These are phyloP conservation scores for Enteromius anoplus DNA, from an alignment of 2,797 vertebrate genomes.

Conservation along the genomic window DNA sequence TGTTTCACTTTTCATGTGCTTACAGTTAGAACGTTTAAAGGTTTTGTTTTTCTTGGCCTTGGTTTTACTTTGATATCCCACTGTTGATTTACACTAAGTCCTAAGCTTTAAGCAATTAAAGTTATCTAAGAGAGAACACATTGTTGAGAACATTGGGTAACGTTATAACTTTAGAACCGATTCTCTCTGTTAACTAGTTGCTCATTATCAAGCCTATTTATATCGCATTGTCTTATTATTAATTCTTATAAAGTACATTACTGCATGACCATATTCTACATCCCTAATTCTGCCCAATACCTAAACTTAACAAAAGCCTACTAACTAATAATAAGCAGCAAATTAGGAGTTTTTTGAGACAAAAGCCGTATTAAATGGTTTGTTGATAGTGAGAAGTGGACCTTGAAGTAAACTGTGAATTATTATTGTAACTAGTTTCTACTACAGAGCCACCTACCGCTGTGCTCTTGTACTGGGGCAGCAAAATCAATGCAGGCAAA, in stretches of 20 bases:
- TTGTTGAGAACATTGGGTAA: background rate
- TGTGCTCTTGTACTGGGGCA: background rate
- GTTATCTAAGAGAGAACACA: background rate
- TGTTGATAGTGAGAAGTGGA: background rate
- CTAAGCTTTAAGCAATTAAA: background rate
- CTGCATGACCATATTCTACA: background rate
- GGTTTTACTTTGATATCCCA: constrained; percentile 30
- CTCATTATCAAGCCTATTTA: background rate
- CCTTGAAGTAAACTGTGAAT: background rate
- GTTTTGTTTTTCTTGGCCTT: constrained; percentile 46
- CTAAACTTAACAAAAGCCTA: background rate
- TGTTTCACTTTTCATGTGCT: constrained; percentile 42
- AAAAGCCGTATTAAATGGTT: background rate
- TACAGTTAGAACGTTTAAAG: constrained; percentile 37
- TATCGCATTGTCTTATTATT: background rate
- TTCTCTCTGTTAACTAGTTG: background rate
- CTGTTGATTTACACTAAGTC: constrained; percentile 28
- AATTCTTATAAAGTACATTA: background rate
- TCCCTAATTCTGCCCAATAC: background rate
- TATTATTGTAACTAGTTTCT: background rate
- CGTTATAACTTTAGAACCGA: background rate
- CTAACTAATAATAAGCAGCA: background rate
- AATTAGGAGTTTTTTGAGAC: background rate
- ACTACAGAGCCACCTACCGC: background rate
- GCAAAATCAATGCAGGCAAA: constrained; percentile 20